Base-by-base conservation (phyloP, 2,113 vertebrate genomes). In the Istiophorus platypterus region DNA sequence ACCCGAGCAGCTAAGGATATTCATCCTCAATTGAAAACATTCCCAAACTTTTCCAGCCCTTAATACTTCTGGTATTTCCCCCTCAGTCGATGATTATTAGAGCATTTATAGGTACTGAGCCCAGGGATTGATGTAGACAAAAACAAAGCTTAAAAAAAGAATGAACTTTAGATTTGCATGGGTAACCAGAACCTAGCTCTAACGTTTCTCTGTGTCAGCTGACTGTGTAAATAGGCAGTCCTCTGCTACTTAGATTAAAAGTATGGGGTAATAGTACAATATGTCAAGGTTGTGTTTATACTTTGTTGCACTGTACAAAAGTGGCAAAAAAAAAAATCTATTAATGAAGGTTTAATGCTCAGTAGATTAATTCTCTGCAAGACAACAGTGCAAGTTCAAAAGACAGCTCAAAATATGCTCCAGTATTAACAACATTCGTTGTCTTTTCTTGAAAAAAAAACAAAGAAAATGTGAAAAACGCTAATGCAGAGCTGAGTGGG, bases 1-100 rank as follows among this genome's bases (percentile, higher is more conserved):
- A 18, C 27, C 72, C 41, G 41, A 65, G 72, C 76, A 58, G 56
- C 56, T 31, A 58, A 76, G 78, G 61, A 76, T 80, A n/a, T 86
- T 91, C 78, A 74, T 37, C 63, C 63, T 85, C 89, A 84, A 90
- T 92, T 88, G 89, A 92, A 92, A 90, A 91, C 69, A 82, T 85
- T 87, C 58, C 84, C 42, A 1, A 37, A 69, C 68, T 81, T 68
- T 73, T 66, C 61, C 37, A 66, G 49, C 52, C 71, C 54, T 67
- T 49, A 24, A 49, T 51, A 57, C 76, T 69, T 76, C 31, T 84
- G 84, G 58, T 76, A 81, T 85, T 88, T 78, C 11, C 57, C 63
- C 45, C 64, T 64, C 72, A 67, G 64, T 84, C 72, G 22, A 29
- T 61, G 75, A 80, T 24, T 17, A 47, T 4, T 47, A 5, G 3